A percentile compares a stretch with the other conserved stretches of the same genome.
Conservation (phyloP, 1,140 invertebrate species). For the Sarcophaga bullata region DNA sequence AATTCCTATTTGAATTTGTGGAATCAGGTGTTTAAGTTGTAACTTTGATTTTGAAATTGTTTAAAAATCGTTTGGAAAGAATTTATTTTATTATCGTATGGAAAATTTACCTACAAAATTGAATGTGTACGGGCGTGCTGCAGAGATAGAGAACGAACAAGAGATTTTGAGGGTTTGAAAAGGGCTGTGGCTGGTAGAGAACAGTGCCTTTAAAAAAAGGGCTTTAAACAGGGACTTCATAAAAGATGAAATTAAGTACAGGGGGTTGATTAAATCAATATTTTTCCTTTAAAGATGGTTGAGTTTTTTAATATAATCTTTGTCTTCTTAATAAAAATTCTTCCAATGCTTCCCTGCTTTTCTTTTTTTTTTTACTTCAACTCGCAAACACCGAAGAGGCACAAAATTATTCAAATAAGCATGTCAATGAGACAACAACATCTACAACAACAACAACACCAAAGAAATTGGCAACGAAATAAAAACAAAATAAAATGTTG, state of each 20-base stretch:
- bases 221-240: too few species aligned
- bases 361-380: too few species aligned
- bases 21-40: conserved; percentile 45
- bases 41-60: conserved; percentile 44
- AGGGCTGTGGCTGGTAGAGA: too few species aligned
- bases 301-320: background rate
- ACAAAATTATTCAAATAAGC: background rate
- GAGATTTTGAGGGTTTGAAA: background rate
- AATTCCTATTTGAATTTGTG: conserved; percentile 41
- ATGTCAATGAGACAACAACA: background rate
- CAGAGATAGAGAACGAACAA: background rate
- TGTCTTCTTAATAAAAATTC: background rate
- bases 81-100: conserved; percentile 39
- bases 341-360: background rate
- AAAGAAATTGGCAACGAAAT: background rate
- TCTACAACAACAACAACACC: background rate
- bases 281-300: too few species aligned
- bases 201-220: too few species aligned
- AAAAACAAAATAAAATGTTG: background rate
- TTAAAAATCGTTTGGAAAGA: conserved; percentile 16
- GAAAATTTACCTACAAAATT: background rate
- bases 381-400: too few species aligned
- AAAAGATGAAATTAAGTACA: too few species aligned
- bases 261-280: too few species aligned
- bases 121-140: background rate